Base-by-base conservation (phyloP, 2,888 invertebrate species). In the Dicycla oo region DNA sequence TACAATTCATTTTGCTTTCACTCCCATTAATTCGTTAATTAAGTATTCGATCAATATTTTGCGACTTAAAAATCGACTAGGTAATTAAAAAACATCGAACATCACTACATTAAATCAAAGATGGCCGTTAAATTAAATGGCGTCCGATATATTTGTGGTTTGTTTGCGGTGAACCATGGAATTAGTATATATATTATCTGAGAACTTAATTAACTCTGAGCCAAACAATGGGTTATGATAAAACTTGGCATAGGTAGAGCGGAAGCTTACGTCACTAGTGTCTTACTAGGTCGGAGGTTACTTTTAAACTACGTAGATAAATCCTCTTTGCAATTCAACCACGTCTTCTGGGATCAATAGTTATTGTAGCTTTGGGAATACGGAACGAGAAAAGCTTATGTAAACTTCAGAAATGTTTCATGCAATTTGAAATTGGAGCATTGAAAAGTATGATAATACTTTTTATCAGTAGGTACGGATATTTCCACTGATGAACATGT, bases 201-300 rank as follows among this genome's bases (percentile, higher is more conserved):
- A 8, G 8, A 61, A 70, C 54, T 61, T 64, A 67, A 64, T 68
- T 26, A 68, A 70, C n/a, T 65, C 49, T 6, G n/a, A 47, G 40
- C n/a, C 34, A 53, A 63, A 80, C 78, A 77, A 68, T 72, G 30
- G 65, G n/a, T 40, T 63, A 66, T 45, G 62, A 82, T 81, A 78
- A 73, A 78, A 82, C 78, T 80, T 77, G 78, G 78, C 80, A 76
- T 77, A 78, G 82, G 68, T 81, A 69, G 40, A 58, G 4, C 43
- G 63, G 58, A 72, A 67, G 13, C 38, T 78, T 66, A 64, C 65
- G 54, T 78, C 82, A 77, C 26, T 18, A 13, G 54, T 23, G 51
- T 49, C 75, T 54, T 69, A 72, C 56, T 65, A 63, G 54, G 70
- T 64, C 60, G 45, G 69, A 64, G 58, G 68, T 66, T 53, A 63